Percentiles rank a stretch among this genome's conserved stretches.
phyloP scores from a whole-genome alignment of 2,888 invertebrate genomes.

The Trisateles emortualis region DNA sequence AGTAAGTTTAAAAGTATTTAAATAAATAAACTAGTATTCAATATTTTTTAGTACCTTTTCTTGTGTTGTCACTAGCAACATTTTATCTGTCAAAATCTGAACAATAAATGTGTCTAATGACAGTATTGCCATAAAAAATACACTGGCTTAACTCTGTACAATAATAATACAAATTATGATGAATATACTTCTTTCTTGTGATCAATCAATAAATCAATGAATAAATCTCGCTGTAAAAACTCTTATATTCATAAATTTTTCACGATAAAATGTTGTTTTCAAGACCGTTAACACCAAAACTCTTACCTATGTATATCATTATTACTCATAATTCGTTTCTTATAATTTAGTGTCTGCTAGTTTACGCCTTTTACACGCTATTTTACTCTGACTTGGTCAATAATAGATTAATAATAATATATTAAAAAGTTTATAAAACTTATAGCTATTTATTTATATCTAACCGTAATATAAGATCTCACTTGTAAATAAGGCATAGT shows the following conservation, averaged over 20 bases:
- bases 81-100: slow-evolving; percentile 3
- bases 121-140: too few relatives aligned
- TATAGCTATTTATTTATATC: slow-evolving; percentile 61
- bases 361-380: slow-evolving; percentile 61
- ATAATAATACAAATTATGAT: too few relatives aligned
- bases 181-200: too few relatives aligned
- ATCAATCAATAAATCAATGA: too few relatives aligned
- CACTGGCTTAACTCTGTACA: too few relatives aligned
- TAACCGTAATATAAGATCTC: slow-evolving; percentile 74
- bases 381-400: slow-evolving; percentile 72
- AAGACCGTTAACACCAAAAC: slow-evolving; percentile 17
- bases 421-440: slow-evolving; percentile 74
- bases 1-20: neutral
- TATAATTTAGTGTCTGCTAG: slow-evolving; percentile 74
- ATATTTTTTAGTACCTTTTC: neutral
- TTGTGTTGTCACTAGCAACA: slow-evolving; percentile 9
- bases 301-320: slow-evolving; percentile 4
- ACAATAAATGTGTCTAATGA: neutral
- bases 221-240: too few relatives aligned
- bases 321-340: slow-evolving; percentile 10
- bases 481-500: slow-evolving; percentile 74
- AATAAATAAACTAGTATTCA: neutral
- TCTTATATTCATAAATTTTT: too few relatives aligned
- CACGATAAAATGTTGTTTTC: slow-evolving; percentile 4
- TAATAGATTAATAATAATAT: slow-evolving; percentile 54